Evolutionary conservation across 2,113 vertebrate species (phyloP).

Genomic region (Stegastes partitus): DNA sequence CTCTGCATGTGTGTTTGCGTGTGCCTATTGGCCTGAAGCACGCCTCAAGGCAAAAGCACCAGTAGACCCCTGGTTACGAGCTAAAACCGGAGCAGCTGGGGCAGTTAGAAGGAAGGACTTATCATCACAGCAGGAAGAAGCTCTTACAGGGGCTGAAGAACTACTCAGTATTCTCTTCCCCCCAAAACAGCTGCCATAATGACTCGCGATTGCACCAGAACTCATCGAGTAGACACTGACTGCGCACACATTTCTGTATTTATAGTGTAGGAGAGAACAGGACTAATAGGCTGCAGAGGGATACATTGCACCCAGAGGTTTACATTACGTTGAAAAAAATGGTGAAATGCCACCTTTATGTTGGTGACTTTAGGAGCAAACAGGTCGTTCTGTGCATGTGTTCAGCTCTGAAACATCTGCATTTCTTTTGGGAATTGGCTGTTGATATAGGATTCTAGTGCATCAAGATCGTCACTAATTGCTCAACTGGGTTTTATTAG

Average conservation of each 20-base stretch:
- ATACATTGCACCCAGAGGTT: not conserved
- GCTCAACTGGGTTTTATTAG: too few species aligned
- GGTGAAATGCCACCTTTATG: not conserved
- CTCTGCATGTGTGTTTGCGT: slow-evolving; percentile 15
- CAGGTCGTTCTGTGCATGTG: not conserved
- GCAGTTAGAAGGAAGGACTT: slow-evolving; percentile 24
- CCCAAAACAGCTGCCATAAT: not conserved
- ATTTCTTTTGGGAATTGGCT: too few species aligned
- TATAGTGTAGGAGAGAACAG: not conserved
- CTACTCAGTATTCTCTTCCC: not conserved
- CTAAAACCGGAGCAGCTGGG: slow-evolving; percentile 31
- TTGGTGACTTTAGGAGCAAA: not conserved
- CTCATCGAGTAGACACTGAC: not conserved
- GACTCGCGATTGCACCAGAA: not conserved
- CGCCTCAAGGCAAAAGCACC: slow-evolving; percentile 37
- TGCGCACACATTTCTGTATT: too few species aligned
- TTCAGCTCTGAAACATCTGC: too few species aligned
- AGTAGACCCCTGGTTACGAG: slow-evolving; percentile 1
- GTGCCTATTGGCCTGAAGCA: slow-evolving; percentile 31
- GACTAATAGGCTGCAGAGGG: not conserved
- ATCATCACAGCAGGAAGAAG: slow-evolving; percentile 17
- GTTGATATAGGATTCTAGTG: too few species aligned
- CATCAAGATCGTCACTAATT: too few species aligned
- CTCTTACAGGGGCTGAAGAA: slow-evolving; percentile 6
- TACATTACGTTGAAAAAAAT: too few species aligned